A percentile compares a stretch with the other conserved stretches of the same genome.
Evolutionary conservation across 2,797 vertebrate species (phyloP).

Genomic region (Urosaurus nigricauda): DNA sequence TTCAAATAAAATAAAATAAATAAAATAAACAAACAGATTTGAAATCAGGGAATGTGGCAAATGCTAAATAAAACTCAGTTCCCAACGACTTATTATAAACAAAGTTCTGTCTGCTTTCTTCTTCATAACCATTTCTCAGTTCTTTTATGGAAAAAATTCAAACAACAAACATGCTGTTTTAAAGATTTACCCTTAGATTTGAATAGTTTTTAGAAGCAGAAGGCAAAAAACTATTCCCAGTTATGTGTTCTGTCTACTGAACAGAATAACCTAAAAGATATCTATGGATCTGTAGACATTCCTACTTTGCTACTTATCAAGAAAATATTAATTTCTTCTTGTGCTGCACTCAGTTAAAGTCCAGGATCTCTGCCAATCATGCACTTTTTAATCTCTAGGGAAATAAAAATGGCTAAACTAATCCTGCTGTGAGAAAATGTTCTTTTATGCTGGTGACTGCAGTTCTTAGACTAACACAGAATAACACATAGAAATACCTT

Average conservation of each 20-base stretch:
- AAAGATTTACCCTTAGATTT: neutral
- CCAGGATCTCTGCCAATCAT: slow-evolving; percentile 2
- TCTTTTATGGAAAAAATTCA: slow-evolving; percentile 2
- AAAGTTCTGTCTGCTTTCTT: neutral
- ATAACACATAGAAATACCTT: neutral
- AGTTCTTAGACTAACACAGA: neutral
- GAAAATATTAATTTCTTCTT: slow-evolving; percentile 26
- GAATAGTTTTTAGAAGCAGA: neutral
- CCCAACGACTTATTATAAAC: neutral
- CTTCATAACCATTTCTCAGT: neutral
- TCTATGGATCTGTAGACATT: neutral
- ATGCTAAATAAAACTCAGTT: neutral
- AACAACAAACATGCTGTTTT: slow-evolving; percentile 9
- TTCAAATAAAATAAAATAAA: neutral
- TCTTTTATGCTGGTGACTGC: neutral
- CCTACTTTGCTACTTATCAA: slow-evolving; percentile 32
- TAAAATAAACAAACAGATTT: slow-evolving; percentile 7
- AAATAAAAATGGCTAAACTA: slow-evolving; percentile 29
- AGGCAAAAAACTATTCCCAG: neutral
- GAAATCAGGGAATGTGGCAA: slow-evolving; percentile 21
- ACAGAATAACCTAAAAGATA: neutral
- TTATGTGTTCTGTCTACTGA: neutral
- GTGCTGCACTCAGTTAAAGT: slow-evolving; percentile 8
- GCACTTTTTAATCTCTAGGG: slow-evolving; percentile 13
- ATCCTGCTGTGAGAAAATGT: neutral